Conservation (phyloP, 1,140 invertebrate genomes). For the Trichonephila clavipes region DNA sequence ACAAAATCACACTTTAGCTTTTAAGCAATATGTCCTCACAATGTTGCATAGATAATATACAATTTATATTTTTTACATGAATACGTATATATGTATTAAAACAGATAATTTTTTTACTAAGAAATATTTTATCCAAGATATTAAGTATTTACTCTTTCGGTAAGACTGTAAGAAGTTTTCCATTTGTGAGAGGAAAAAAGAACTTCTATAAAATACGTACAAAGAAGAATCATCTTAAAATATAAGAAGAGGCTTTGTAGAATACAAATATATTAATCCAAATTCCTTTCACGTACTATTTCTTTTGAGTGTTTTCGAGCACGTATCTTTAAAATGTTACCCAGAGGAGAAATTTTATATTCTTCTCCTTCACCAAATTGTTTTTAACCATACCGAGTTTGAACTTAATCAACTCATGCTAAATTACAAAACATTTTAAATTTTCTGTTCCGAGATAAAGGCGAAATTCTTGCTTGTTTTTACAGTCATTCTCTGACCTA, state of each 20-base stretch:
- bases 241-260: background rate
- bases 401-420: background rate
- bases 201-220: background rate
- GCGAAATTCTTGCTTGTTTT: background rate
- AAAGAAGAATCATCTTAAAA: background rate
- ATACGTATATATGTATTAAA: no score
- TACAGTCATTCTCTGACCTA: background rate
- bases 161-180: no score
- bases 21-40: no score
- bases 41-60: no score
- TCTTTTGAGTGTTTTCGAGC: background rate
- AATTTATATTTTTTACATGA: no score
- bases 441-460: background rate
- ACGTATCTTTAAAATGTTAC: background rate
- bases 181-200: background rate
- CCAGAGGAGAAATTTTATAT: slow-evolving; percentile 25
- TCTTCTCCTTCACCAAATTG: background rate
- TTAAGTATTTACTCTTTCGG: no score
- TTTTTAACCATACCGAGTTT: slow-evolving; percentile 6
- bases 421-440: background rate
- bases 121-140: no score
- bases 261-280: background rate
- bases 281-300: slow-evolving; percentile 17
- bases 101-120: no score
- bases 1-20: no score